Conservation (phyloP, 2,113 vertebrate species). For the Trogon melanurus region DNA sequence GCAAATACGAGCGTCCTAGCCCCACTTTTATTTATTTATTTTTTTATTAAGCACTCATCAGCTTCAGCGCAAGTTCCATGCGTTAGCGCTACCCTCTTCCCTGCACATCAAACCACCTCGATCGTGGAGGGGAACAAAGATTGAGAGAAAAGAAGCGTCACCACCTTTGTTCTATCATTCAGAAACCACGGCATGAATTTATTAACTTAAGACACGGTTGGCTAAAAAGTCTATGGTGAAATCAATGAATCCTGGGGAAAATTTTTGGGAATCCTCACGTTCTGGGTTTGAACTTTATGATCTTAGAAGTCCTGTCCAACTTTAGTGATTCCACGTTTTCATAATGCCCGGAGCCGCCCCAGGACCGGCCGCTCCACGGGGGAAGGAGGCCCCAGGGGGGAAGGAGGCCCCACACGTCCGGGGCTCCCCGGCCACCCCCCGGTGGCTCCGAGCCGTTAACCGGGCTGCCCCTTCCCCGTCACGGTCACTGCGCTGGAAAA, state of each 20-base stretch:
- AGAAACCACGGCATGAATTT: not conserved
- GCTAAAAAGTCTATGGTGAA: not conserved
- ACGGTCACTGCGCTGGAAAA: not conserved
- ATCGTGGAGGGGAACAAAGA: not conserved
- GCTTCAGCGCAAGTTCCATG: not conserved
- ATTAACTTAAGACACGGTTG: not conserved
- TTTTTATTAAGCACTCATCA: too few species aligned
- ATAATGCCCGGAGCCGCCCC: too few species aligned
- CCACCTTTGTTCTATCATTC: not conserved
- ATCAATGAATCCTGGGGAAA: not conserved
- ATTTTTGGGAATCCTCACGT: too few species aligned
- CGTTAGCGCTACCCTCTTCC: rapidly evolving
- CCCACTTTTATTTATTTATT: not conserved
- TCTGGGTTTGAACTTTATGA: not conserved
- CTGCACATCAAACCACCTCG: not conserved
- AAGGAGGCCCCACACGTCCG: too few species aligned
- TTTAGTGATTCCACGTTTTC: too few species aligned
- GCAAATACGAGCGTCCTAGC: not conserved
- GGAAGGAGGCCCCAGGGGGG: too few species aligned
- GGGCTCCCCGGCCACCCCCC: not conserved
- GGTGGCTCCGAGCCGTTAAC: too few species aligned
- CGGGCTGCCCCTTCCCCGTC: not conserved
- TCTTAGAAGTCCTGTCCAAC: too few species aligned
- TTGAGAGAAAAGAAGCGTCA: not conserved
- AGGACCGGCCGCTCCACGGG: too few species aligned